Percentiles rank a stretch among this genome's conserved stretches.
These are phyloP conservation scores for Notechis scutatus DNA, from an alignment of 2,113 vertebrate genomes.

Conservation along the genomic window DNA sequence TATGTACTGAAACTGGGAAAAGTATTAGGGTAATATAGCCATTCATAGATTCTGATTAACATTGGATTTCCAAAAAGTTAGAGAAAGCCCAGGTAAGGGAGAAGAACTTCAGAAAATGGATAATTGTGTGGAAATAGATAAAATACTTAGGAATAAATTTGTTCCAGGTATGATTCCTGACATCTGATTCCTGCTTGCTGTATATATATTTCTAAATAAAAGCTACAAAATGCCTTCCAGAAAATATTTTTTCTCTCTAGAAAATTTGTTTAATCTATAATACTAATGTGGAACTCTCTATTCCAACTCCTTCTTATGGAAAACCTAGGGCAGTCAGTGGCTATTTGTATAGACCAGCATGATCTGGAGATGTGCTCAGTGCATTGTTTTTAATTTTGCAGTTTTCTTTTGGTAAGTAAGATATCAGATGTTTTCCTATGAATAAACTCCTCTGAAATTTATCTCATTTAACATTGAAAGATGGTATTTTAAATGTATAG, in stretches of 20 bases:
- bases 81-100: neutral
- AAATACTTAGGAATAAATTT: neutral
- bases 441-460: neutral
- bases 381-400: neutral
- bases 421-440: neutral
- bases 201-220: neutral
- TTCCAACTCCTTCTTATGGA: neutral
- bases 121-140: neutral
- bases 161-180: neutral
- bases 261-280: neutral
- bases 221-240: neutral
- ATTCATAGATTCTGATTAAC: neutral
- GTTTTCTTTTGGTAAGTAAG: neutral
- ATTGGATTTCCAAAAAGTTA: neutral
- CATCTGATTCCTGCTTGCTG: neutral
- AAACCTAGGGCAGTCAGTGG: neutral
- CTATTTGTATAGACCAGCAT: neutral
- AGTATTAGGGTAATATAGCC: neutral
- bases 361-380: neutral
- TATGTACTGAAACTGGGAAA: neutral
- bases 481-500: neutral
- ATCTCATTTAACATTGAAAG: neutral
- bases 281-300: neutral
- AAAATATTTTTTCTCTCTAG: neutral
- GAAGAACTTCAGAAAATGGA: neutral